These are phyloP conservation scores for Miltochrista miniata DNA, from an alignment of 2,888 invertebrate species.

Conservation along the genomic window DNA sequence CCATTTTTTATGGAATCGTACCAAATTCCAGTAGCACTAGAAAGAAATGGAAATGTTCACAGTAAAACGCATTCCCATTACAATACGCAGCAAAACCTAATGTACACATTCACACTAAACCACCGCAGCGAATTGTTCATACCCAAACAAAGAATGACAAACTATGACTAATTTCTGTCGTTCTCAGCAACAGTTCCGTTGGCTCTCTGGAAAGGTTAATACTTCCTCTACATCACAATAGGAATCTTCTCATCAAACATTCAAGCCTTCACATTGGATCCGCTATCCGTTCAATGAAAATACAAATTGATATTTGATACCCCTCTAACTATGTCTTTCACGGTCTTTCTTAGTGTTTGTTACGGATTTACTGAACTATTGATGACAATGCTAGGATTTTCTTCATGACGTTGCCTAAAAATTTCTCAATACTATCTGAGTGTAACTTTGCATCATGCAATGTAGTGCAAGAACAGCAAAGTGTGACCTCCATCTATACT, in stretches of 20 bases:
- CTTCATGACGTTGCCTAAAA: too few species aligned
- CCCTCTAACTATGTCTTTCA: constrained; percentile 17
- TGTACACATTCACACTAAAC: constrained; percentile 6
- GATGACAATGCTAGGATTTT: neutral
- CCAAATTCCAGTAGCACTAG: too few species aligned
- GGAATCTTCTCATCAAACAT: constrained; percentile 49
- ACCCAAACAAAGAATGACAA: constrained; percentile 30
- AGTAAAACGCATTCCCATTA: neutral
- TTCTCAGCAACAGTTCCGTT: constrained; percentile 16
- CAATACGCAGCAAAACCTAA: constrained; percentile 6
- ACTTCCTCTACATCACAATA: constrained; percentile 48
- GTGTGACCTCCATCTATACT: too few species aligned
- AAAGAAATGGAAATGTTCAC: too few species aligned
- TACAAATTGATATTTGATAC: constrained; percentile 24
- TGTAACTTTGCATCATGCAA: too few species aligned
- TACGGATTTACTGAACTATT: neutral
- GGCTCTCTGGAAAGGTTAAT: constrained; percentile 30
- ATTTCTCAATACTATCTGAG: too few species aligned
- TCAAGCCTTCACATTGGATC: constrained; percentile 39
- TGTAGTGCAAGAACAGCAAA: too few species aligned
- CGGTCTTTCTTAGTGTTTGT: constrained; percentile 13
- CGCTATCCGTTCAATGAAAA: constrained; percentile 27
- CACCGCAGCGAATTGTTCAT: constrained; percentile 14
- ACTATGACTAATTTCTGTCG: constrained; percentile 29
- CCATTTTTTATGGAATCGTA: too few species aligned